A percentile compares a stretch with the other conserved stretches of the same genome.
phyloP scores from a whole-genome alignment of 2,113 vertebrate genomes.

The Coreoperca whiteheadi region DNA sequence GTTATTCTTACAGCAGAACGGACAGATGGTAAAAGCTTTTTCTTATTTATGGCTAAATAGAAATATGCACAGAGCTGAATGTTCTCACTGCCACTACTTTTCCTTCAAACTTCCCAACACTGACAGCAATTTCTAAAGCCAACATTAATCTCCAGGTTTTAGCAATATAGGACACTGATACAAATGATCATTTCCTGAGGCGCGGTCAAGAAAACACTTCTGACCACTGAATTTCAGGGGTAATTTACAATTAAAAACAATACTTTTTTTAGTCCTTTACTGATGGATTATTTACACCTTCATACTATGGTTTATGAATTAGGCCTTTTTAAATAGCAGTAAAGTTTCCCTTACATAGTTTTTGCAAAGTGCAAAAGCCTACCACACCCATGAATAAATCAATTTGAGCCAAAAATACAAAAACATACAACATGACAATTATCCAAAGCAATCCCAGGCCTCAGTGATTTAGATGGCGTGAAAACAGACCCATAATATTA shows the following conservation, averaged over 20 bases:
- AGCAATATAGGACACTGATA: constrained; percentile 2
- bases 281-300: constrained; percentile 36
- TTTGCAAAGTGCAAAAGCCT: constrained; percentile 47
- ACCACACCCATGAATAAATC: constrained; percentile 70
- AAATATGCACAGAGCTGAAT: constrained; percentile 20
- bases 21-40: not conserved
- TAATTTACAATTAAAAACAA: constrained; percentile 29
- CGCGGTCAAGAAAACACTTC: constrained; percentile 1
- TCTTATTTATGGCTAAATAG: not conserved
- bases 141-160: constrained; percentile 24
- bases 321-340: constrained; percentile 20
- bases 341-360: constrained; percentile 35
- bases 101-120: constrained; percentile 1
- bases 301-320: constrained; percentile 46
- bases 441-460: constrained; percentile 45
- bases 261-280: not conserved
- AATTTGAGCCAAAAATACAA: constrained; percentile 60
- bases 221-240: not conserved
- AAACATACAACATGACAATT: constrained; percentile 58
- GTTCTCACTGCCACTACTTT: constrained; percentile 5
- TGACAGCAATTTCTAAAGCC: constrained; percentile 7
- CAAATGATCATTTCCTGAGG: constrained; percentile 6
- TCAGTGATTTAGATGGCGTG: constrained; percentile 61
- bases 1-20: not conserved
- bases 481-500: constrained; percentile 69